These are phyloP conservation scores for Tychaedon coryphoeus DNA, from an alignment of 2,113 vertebrate genomes.

Conservation along the genomic window DNA sequence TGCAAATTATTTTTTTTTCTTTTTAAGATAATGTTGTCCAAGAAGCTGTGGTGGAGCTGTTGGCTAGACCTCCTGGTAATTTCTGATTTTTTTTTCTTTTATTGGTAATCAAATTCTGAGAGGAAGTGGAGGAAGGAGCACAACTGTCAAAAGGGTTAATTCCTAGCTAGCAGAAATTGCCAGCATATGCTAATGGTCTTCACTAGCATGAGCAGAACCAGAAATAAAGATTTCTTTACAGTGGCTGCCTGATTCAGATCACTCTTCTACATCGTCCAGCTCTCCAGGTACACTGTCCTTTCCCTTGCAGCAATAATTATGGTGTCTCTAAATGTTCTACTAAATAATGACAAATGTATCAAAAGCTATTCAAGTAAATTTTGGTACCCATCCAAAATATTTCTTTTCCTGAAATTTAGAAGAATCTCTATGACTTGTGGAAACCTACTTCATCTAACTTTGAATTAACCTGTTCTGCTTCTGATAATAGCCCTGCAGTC, in stretches of 20 bases:
- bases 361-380: not conserved
- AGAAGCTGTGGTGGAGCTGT: not conserved
- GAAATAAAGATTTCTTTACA: not conserved
- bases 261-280: not conserved
- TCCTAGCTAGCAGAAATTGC: not conserved
- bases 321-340: not conserved
- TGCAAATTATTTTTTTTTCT: not conserved
- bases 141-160: not conserved
- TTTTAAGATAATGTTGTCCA: not conserved
- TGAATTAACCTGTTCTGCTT: not conserved
- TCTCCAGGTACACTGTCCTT: not conserved
- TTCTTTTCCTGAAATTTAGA: not conserved
- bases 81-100: not conserved
- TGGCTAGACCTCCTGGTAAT: not conserved
- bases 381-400: not conserved
- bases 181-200: not conserved
- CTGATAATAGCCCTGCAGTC: not conserved
- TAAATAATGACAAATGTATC: not conserved
- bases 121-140: fast-evolving
- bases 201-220: not conserved
- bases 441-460: not conserved
- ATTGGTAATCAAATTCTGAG: not conserved
- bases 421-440: not conserved
- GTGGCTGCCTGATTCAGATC: not conserved
- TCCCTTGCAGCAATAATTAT: not conserved